Evolutionary conservation across 2,797 vertebrate genomes (phyloP).

Genomic region (Onychomys torridus): DNA sequence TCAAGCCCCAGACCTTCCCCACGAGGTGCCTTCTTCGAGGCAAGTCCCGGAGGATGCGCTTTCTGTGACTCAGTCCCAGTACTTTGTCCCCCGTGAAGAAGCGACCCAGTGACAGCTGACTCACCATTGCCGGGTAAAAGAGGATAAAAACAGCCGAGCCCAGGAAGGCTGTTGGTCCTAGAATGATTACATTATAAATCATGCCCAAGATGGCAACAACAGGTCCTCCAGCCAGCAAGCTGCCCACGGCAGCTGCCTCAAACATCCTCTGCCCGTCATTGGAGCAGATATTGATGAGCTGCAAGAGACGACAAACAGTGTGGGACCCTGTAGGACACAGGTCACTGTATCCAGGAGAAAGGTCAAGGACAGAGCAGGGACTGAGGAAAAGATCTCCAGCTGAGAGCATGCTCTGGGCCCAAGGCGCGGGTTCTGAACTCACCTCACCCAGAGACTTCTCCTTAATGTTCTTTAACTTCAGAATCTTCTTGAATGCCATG

Average conservation of each 20-base stretch:
- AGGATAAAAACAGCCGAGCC: constrained; percentile 96
- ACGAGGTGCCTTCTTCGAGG: not conserved
- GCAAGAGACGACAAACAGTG: constrained; percentile 72
- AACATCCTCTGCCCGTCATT: constrained; percentile 96
- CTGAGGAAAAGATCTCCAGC: not conserved
- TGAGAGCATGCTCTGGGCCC: not conserved
- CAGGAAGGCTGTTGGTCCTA: constrained; percentile 95
- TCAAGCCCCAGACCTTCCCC: not conserved
- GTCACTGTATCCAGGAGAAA: not conserved
- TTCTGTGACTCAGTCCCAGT: not conserved
- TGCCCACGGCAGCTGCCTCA: constrained; percentile 95
- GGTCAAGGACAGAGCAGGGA: not conserved
- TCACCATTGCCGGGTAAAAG: constrained; percentile 97
- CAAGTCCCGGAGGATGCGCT: constrained; percentile 12
- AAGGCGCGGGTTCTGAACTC: not conserved
- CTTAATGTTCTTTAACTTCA: constrained; percentile 93
- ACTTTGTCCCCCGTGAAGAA: constrained; percentile 19
- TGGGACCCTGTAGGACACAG: not conserved
- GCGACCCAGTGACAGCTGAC: constrained; percentile 54
- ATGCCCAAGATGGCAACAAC: constrained; percentile 95
- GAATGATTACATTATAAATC: constrained; percentile 92
- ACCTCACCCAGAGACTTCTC: constrained; percentile 96
- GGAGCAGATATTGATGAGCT: constrained; percentile 96
- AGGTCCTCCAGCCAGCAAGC: constrained; percentile 94
- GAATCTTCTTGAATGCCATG: constrained; percentile 95